A percentile compares a stretch with the other conserved stretches of the same genome.
These are phyloP conservation scores for Aproaerema taeniolella DNA, from an alignment of 2,888 invertebrate genomes.

Conservation along the genomic window DNA sequence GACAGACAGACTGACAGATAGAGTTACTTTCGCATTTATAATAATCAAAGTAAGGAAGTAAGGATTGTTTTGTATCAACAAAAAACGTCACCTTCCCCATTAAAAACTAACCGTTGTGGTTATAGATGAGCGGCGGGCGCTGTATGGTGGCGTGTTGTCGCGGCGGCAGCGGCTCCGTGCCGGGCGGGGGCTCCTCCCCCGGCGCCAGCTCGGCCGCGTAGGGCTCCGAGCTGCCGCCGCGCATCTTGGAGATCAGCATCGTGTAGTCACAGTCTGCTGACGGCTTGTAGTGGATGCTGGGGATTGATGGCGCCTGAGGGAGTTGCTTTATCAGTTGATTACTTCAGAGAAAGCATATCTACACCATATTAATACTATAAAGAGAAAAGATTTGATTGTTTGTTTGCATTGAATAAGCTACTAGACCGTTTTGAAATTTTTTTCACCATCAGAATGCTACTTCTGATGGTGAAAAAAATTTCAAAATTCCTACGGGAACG, in stretches of 20 bases:
- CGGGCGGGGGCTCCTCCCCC: conserved; percentile 59
- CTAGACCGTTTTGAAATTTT: too few species aligned
- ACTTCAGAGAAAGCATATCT: too few species aligned
- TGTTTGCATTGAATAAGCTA: background rate
- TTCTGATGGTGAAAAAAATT: too few species aligned
- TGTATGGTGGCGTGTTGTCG: conserved; percentile 21
- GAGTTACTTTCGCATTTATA: too few species aligned
- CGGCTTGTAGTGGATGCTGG: conserved; percentile 86
- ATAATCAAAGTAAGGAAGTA: too few species aligned
- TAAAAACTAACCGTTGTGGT: too few species aligned
- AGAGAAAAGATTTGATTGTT: too few species aligned
- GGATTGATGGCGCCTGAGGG: conserved; percentile 72
- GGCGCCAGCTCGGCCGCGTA: conserved; percentile 36
- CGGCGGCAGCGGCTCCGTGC: conserved; percentile 51
- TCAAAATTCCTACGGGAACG: too few species aligned
- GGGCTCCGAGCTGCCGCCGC: conserved; percentile 72
- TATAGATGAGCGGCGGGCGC: conserved; percentile 56
- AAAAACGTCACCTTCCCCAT: too few species aligned
- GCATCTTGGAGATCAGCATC: conserved; percentile 90
- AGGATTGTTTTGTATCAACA: too few species aligned
- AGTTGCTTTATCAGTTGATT: background rate
- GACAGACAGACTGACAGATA: too few species aligned
- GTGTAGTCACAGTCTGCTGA: conserved; percentile 93
- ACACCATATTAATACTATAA: background rate
- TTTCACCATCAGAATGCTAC: too few species aligned